These are phyloP conservation scores for Eucidaris tribuloides DNA, from an alignment of 35 echinoderm and acorn worm species.

Conservation along the genomic window DNA sequence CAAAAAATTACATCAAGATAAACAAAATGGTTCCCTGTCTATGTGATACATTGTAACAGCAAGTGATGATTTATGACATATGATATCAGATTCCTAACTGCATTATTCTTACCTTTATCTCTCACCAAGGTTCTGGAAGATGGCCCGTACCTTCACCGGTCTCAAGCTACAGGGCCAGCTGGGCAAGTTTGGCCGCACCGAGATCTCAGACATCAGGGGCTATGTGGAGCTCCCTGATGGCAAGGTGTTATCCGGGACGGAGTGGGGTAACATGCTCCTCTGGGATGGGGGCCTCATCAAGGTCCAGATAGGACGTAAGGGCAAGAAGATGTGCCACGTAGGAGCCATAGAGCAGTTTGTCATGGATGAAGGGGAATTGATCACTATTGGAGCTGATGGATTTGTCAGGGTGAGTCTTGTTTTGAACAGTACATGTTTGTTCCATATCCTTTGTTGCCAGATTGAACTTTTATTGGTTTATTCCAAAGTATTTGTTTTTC, in stretches of 20 bases:
- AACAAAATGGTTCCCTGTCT: too few relatives aligned
- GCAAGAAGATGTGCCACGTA: constrained; percentile 83
- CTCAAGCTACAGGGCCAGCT: constrained; percentile 92
- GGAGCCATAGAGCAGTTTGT: constrained; percentile 97
- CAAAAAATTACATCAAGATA: too few relatives aligned
- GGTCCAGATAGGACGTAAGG: constrained; percentile 77
- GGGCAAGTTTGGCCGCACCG: constrained; percentile 97
- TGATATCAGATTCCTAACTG: too few relatives aligned
- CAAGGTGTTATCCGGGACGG: constrained; percentile 92
- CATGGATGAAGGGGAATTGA: constrained; percentile 95
- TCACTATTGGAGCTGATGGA: constrained; percentile 97
- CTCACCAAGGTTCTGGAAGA: constrained; percentile 99
- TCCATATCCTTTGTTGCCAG: too few relatives aligned
- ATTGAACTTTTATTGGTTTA: too few relatives aligned
- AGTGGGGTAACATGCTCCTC: constrained; percentile 97
- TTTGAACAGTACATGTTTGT: neutral
- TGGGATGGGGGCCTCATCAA: constrained; percentile 96
- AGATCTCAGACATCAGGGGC: constrained; percentile 95
- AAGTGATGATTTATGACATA: too few relatives aligned
- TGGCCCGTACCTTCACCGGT: constrained; percentile 95
- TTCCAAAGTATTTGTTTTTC: too few relatives aligned
- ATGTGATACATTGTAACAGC: too few relatives aligned
- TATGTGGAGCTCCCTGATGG: constrained; percentile 94
- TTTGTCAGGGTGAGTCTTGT: constrained; percentile 81
- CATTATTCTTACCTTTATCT: too few relatives aligned